Conservation (phyloP, 1,140 invertebrate species). For the Macrobrachium rosenbergii region DNA sequence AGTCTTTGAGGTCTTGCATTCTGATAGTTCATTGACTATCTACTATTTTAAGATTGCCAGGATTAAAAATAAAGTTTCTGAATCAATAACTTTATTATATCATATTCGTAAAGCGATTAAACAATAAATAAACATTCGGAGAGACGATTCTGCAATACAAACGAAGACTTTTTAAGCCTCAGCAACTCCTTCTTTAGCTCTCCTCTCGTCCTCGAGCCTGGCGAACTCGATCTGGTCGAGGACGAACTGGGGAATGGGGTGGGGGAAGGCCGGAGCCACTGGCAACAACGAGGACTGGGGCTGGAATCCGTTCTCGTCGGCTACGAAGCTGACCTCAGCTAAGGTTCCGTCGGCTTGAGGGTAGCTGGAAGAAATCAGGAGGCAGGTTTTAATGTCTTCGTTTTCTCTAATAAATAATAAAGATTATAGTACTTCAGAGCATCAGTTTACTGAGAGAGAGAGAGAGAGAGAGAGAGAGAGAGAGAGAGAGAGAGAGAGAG, state of each 20-base stretch:
- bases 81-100: too few species aligned
- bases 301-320: conserved; percentile 39
- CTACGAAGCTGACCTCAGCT: conserved; percentile 25
- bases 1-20: too few species aligned
- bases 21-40: too few species aligned
- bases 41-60: too few species aligned
- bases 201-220: conserved; percentile 26
- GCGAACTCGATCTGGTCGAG: conserved; percentile 48
- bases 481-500: too few species aligned
- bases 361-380: not conserved
- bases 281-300: conserved; percentile 34
- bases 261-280: conserved; percentile 43
- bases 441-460: too few species aligned
- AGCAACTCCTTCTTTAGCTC: not conserved
- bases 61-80: too few species aligned
- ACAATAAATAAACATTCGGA: too few species aligned
- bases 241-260: conserved; percentile 37
- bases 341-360: conserved; percentile 7
- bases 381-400: not conserved
- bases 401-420: not conserved
- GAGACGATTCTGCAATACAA: too few species aligned
- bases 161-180: not conserved
- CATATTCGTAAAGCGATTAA: too few species aligned
- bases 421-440: not conserved
- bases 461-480: too few species aligned